Percentiles rank a stretch among this genome's conserved stretches.
phyloP scores from a whole-genome alignment of 2,797 vertebrate genomes.

The Rhynchonycteris naso region DNA sequence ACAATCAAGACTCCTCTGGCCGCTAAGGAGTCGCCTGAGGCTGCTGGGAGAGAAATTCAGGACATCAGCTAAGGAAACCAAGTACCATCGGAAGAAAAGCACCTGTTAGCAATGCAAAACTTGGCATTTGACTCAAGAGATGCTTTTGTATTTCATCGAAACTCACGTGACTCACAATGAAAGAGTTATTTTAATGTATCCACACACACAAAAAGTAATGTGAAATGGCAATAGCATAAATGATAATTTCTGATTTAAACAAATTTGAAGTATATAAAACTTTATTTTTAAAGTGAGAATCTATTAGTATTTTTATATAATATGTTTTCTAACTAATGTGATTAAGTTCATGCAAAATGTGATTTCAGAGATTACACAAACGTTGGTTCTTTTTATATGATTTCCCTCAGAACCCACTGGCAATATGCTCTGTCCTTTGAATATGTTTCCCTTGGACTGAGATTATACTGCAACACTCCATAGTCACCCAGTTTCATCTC shows the following conservation, averaged over 20 bases:
- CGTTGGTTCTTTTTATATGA: background rate
- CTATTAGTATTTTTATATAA: slow-evolving; percentile 15
- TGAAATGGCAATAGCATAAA: background rate
- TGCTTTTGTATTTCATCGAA: background rate
- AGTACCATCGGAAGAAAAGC: background rate
- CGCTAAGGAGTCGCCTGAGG: background rate
- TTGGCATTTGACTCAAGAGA: background rate
- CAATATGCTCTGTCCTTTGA: background rate
- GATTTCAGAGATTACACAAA: background rate
- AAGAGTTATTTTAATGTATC: slow-evolving; percentile 40
- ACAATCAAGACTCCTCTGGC: background rate
- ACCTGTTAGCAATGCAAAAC: background rate
- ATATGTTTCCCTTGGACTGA: background rate
- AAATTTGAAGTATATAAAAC: background rate
- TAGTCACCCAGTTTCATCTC: background rate
- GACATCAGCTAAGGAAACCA: background rate
- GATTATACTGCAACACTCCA: background rate
- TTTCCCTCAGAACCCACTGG: background rate
- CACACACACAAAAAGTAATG: background rate
- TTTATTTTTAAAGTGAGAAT: background rate
- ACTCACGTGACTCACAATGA: background rate
- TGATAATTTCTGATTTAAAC: slow-evolving; percentile 42
- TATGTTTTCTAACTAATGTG: background rate
- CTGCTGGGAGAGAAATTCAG: background rate
- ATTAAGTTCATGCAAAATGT: slow-evolving; percentile 41